Percentiles rank a stretch among this genome's conserved stretches.
Conservation (phyloP, 1,140 invertebrate genomes). For the Tenebrio molitor region DNA sequence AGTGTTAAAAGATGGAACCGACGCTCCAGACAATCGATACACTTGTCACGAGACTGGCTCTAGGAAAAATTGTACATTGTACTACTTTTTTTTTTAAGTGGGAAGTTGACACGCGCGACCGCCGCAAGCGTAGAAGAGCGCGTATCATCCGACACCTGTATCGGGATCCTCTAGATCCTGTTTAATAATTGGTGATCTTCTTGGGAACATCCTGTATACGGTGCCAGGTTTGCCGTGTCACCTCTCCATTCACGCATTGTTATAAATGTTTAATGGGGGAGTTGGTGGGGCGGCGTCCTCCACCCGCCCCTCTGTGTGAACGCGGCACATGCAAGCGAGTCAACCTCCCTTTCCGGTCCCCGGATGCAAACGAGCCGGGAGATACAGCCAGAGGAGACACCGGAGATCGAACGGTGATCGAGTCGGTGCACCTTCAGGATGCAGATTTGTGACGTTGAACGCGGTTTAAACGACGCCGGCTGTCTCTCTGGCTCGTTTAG, state of each 20-base stretch:
- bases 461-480: constrained; percentile 23
- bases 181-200: neutral
- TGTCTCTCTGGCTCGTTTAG: constrained; percentile 9
- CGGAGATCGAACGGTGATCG: constrained; percentile 36
- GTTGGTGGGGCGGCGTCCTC: constrained; percentile 2
- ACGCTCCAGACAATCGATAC: no score
- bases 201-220: neutral
- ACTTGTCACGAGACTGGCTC: no score
- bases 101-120: no score
- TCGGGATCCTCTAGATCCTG: neutral
- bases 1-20: no score
- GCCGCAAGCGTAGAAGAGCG: no score
- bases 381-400: constrained; percentile 31
- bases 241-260: constrained; percentile 26
- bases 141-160: neutral
- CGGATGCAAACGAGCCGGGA: constrained; percentile 39
- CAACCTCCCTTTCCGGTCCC: constrained; percentile 36
- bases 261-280: constrained; percentile 26
- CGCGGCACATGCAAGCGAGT: constrained; percentile 26
- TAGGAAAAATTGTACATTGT: no score
- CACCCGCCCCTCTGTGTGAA: constrained; percentile 19
- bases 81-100: no score
- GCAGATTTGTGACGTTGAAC: constrained; percentile 28
- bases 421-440: constrained; percentile 33
- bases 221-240: constrained; percentile 24